phyloP scores from a whole-genome alignment of 2,888 invertebrate genomes.

The Diabrotica balteata region DNA sequence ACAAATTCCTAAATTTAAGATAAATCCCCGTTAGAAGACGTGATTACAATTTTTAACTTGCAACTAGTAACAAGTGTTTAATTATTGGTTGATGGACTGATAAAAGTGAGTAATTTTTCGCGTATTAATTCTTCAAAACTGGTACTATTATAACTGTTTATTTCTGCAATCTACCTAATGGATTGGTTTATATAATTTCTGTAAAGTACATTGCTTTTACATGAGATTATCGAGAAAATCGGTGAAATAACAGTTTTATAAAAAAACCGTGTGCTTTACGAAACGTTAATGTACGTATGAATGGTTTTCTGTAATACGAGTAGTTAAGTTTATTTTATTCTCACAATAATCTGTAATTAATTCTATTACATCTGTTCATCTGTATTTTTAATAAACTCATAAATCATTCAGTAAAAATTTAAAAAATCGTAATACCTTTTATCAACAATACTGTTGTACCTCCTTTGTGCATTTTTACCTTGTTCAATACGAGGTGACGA shows the following conservation, averaged over 20 bases:
- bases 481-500: too few species aligned
- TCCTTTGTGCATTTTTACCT: too few species aligned
- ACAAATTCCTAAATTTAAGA: not conserved
- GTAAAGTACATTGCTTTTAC: slow-evolving; percentile 4
- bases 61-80: not conserved
- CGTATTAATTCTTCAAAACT: slow-evolving; percentile 5
- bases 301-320: slow-evolving; percentile 3
- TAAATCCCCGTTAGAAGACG: slow-evolving; percentile 11
- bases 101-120: slow-evolving; percentile 9
- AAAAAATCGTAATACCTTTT: too few species aligned
- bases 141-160: slow-evolving; percentile 11
- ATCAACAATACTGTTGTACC: too few species aligned
- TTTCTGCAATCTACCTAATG: not conserved
- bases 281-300: slow-evolving; percentile 10
- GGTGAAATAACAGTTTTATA: not conserved
- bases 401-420: too few species aligned
- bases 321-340: not conserved
- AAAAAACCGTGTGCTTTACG: slow-evolving; percentile 1
- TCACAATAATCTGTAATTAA: not conserved
- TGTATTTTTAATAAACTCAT: too few species aligned
- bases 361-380: too few species aligned
- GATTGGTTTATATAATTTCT: slow-evolving; percentile 6
- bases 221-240: slow-evolving; percentile 7
- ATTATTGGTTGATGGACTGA: slow-evolving; percentile 1
- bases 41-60: slow-evolving; percentile 7